Base-by-base conservation (phyloP, 1,140 invertebrate genomes). In the Episyrphus balteatus region DNA sequence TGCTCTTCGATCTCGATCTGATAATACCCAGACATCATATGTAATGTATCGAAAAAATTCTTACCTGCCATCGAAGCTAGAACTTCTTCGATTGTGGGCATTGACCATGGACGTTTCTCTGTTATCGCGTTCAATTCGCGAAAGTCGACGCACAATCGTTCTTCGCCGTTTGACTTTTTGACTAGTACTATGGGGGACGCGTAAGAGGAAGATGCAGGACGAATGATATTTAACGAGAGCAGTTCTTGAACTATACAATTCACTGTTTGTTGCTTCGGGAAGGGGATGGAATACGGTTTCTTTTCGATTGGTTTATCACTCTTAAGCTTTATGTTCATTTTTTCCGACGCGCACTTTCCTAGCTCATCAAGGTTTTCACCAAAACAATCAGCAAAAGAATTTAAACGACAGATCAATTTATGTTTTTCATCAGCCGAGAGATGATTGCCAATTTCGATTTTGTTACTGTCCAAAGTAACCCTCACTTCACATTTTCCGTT, bases 11-110 rank as follows among this genome's bases (percentile, higher is more conserved):
- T 47, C 3, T 47, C 39, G 15, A 77, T 58, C 51, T 78, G 74
- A 54, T 65, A 70, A 57, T 70, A 77, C 3, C 73, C 75, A 30
- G 55, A 61, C 1, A 47, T 50, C 9, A 73, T 33, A 56, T 76
- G 70, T 5, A 76, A 47, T 0, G 58, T 59, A 3, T 55, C 54
- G 48, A 75, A 74, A 44, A 59, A 71, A 39, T 57, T 55, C 8
- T 58, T 52, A 10, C 58, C 58, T 0, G 54, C 58, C 34, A 78
- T 44, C 10, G 52, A 46, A 40, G 68, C 56, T 10, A 77, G 46
- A 15, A 62, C 59, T 18, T 71, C 60, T 15, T 68, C 62, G 34
- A 77, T 61, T 10, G 61, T 56, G 5, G 72, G 72, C 26, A 78
- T 50, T 13, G 76, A 74, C 53, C 68, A 79, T 38, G 52, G 53